Percentiles rank a stretch among this genome's conserved stretches.
Evolutionary conservation across 2,888 invertebrate species (phyloP).

Genomic region (Chromoteleia sp.): DNA sequence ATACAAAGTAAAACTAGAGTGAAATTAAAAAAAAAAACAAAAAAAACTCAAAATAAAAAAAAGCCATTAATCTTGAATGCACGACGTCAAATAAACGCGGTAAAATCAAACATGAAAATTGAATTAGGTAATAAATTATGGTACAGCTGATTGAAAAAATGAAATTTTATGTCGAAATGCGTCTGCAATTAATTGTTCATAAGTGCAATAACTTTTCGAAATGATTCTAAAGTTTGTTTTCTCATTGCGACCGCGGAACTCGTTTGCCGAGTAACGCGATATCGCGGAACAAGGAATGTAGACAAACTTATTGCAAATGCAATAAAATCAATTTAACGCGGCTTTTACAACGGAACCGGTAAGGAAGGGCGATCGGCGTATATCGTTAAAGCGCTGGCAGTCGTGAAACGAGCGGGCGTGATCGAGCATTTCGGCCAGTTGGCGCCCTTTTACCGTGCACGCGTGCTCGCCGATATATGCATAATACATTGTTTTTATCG

Average conservation of each 20-base stretch:
- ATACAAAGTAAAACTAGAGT: too few relatives aligned
- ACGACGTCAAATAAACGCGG: too few relatives aligned
- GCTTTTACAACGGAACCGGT: constrained; percentile 60
- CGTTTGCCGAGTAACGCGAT: constrained; percentile 58
- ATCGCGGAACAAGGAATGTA: constrained; percentile 64
- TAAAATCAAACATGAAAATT: too few relatives aligned
- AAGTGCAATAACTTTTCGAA: constrained; percentile 20
- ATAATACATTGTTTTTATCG: constrained; percentile 61
- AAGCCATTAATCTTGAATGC: too few relatives aligned
- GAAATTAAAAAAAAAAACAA: too few relatives aligned
- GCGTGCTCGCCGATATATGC: constrained; percentile 40
- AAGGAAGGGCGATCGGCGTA: constrained; percentile 51
- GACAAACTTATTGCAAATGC: constrained; percentile 67
- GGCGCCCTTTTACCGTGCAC: constrained; percentile 66
- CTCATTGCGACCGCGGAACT: constrained; percentile 35
- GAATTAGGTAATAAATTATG: neutral
- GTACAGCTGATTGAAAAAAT: neutral
- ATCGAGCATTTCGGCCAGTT: constrained; percentile 57
- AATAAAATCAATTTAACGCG: constrained; percentile 68
- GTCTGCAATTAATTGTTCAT: constrained; percentile 9
- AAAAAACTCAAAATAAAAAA: too few relatives aligned
- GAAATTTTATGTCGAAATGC: neutral
- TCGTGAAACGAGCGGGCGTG: constrained; percentile 41
- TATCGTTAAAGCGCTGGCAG: constrained; percentile 51
- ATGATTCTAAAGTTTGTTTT: constrained; percentile 39